A percentile compares a stretch with the other conserved stretches of the same genome.
phyloP scores from a whole-genome alignment of 2,113 vertebrate genomes.

The rat (Rattus norvegicus) region GRCr8 NC_086031.1:58600001-58600500 shows the following conservation, averaged over 20 bases:
- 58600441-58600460: background rate
- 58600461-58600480: background rate
- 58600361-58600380: background rate
- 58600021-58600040: too few species aligned
- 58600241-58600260: background rate
- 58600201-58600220: background rate
- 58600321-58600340: background rate
- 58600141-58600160: background rate
- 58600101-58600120: background rate
- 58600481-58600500: background rate
- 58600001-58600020: background rate
- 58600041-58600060: background rate
- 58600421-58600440: background rate
- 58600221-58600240: background rate
- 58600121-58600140: background rate
- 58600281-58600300: background rate
- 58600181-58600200: background rate
- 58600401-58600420: background rate
- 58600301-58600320: background rate
- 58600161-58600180: background rate
- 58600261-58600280: too few species aligned
- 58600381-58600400: background rate
- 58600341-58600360: background rate
- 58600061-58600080: background rate
- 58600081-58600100: background rate